Evolutionary conservation across 2,797 vertebrate genomes (phyloP), one percentile per base, ranked within the genome.

Genomic region (Lacerta agilis): DNA sequence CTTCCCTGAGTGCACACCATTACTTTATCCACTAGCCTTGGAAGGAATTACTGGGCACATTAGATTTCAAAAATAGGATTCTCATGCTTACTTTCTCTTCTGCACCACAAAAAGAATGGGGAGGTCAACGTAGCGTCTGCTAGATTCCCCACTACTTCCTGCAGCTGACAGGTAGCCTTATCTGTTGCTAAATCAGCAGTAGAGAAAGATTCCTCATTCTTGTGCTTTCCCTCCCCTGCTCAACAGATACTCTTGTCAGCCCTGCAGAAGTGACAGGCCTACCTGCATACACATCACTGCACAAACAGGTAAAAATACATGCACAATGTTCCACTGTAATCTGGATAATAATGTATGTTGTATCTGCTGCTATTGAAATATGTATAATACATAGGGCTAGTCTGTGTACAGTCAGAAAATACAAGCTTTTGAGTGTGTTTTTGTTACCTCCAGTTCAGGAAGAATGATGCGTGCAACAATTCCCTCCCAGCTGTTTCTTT

Each of bases 401-500:
- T 71, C 81, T 0, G 38, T 78, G 1, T 36, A 0, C 73, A 82
- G 38, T 29, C 25, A 15, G 29, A 5, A 45, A 45, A 10, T 25
- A 43, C 9, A 18, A 20, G 18, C 23, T 64, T 64, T 64, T 6
- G 5, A 23, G 61, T 64, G 61, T 64, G 20, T 64, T 64, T 23
- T 64, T 64, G 20, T 94, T 91, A 99, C 99, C 98, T 98, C 88
- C 18, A 99, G 73, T 55, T 97, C 97, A 85, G 96, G 96, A 69
- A 95, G 72, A 91, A 99, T 96, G 91, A 98, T 89, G 3, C 91
- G 71, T 92, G 96, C 95, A 88, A 98, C 85, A 58, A 93, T 85
- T 27, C 93, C 87, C 94, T 99, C 99, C 99, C 99, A 99, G n/a
- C 36, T 87, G 87, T 98, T 98, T 95, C 98, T 98, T 2, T 38